Evolutionary conservation across 2,888 invertebrate species (phyloP).

Genomic region (Hirtodrosophila confusa): DNA sequence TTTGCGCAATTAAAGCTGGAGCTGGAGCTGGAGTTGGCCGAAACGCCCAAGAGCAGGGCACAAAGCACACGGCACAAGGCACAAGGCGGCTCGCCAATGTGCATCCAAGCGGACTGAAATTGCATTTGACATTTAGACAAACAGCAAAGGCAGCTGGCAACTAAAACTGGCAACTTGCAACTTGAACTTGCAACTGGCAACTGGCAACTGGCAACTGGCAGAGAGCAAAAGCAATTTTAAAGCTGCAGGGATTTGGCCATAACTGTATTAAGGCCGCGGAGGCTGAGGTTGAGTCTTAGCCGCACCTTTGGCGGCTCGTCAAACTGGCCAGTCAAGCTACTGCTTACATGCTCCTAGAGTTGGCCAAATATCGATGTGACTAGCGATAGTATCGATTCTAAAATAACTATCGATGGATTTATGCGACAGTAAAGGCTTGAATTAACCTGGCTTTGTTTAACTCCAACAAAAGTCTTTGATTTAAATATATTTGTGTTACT

Average conservation of each 20-base stretch:
- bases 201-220: slow-evolving; percentile 35
- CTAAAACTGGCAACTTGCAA: slow-evolving; percentile 8
- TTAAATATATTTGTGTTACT: too few species aligned
- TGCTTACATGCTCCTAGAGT: slow-evolving; percentile 20
- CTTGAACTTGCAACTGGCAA: slow-evolving; percentile 27
- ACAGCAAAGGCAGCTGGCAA: slow-evolving; percentile 54
- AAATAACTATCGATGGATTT: too few species aligned
- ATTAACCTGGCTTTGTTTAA: too few species aligned
- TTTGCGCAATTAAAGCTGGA: slow-evolving; percentile 66
- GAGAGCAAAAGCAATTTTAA: slow-evolving; percentile 69
- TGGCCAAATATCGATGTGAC: too few species aligned
- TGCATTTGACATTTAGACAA: slow-evolving; percentile 77
- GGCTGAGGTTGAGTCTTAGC: slow-evolving; percentile 42
- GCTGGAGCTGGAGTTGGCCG: slow-evolving; percentile 26
- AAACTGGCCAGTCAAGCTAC: slow-evolving; percentile 62
- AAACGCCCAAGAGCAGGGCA: slow-evolving; percentile 52
- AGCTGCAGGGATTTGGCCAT: slow-evolving; percentile 81
- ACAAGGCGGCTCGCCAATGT: slow-evolving; percentile 50
- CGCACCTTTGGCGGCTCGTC: slow-evolving; percentile 77
- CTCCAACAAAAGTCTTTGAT: too few species aligned
- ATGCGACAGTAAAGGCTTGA: too few species aligned
- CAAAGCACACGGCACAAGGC: slow-evolving; percentile 9
- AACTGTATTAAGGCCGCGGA: slow-evolving; percentile 74
- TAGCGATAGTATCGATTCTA: too few species aligned
- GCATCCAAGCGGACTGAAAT: slow-evolving; percentile 65